Percentiles rank a stretch among this genome's conserved stretches.
Conservation (phyloP, 2,797 vertebrate species). For the Eremophila alpestris region DNA sequence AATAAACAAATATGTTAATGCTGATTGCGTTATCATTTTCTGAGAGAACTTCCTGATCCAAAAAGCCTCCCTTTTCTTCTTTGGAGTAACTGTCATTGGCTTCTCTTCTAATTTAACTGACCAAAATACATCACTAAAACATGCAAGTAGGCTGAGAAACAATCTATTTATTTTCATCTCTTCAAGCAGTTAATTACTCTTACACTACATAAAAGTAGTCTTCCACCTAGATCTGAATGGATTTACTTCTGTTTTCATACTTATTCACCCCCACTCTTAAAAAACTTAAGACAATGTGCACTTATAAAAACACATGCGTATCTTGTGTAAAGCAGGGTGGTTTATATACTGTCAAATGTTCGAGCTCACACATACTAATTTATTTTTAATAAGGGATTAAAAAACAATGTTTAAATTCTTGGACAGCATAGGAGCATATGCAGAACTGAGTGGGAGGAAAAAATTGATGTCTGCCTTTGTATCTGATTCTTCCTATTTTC, state of each 20-base stretch:
- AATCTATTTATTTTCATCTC: neutral
- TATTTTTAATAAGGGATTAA: neutral
- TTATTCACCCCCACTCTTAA: neutral
- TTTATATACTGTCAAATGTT: neutral
- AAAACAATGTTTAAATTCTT: neutral
- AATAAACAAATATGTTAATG: neutral
- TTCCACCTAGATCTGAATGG: neutral
- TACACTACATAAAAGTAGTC: neutral
- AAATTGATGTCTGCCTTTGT: neutral
- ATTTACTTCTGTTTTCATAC: neutral
- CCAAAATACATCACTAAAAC: neutral
- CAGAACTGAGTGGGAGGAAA: neutral
- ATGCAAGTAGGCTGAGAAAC: neutral
- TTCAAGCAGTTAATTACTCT: neutral
- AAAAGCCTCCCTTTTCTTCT: neutral
- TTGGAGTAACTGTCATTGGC: neutral
- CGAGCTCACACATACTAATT: neutral
- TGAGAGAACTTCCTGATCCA: neutral
- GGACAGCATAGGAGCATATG: fast-evolving
- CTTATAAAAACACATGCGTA: neutral
- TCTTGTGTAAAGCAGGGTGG: neutral
- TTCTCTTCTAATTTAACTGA: neutral
- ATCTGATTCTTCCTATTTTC: neutral
- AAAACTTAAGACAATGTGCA: neutral
- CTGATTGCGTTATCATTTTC: neutral